These are phyloP conservation scores for Syngnathoides biaculeatus DNA, from an alignment of 2,113 vertebrate species.

Conservation along the genomic window DNA sequence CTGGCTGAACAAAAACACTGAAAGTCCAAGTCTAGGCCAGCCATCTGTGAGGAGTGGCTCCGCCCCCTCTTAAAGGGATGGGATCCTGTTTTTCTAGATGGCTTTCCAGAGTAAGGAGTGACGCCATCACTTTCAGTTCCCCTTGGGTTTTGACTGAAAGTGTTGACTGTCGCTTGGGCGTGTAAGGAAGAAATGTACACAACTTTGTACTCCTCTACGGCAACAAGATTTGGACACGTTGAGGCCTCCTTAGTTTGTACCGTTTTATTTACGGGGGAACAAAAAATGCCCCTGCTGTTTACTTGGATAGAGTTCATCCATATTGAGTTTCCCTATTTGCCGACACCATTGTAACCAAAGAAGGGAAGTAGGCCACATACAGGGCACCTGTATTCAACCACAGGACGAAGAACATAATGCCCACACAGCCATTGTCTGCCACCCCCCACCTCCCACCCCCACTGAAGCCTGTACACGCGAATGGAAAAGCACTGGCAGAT, in stretches of 20 bases:
- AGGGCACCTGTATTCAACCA: constrained; percentile 59
- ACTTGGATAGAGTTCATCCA: constrained; percentile 8
- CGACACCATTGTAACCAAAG: not conserved
- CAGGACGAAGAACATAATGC: constrained; percentile 48
- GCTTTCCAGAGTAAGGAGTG: constrained; percentile 33
- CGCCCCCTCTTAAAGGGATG: constrained; percentile 57
- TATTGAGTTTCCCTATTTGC: constrained; percentile 25
- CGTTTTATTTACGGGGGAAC: not conserved
- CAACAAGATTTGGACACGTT: not conserved
- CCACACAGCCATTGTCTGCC: no score
- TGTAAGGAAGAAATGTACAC: constrained; percentile 5
- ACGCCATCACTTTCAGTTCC: not conserved
- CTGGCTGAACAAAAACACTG: constrained; percentile 60
- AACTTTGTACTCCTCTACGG: not conserved
- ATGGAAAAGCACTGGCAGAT: constrained; percentile 46
- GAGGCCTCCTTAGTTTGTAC: not conserved
- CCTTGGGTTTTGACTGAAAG: constrained; percentile 5
- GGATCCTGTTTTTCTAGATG: constrained; percentile 27
- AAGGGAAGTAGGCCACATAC: constrained; percentile 33
- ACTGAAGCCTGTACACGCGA: constrained; percentile 30
- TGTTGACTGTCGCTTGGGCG: not conserved
- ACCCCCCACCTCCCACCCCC: constrained; percentile 6
- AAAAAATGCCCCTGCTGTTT: not conserved
- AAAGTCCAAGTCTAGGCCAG: constrained; percentile 51
- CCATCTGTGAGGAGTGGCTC: constrained; percentile 51